Percentiles rank a stretch among this genome's conserved stretches.
Evolutionary conservation across 2,888 invertebrate species (phyloP).

Genomic region (Melanostoma scalare): DNA sequence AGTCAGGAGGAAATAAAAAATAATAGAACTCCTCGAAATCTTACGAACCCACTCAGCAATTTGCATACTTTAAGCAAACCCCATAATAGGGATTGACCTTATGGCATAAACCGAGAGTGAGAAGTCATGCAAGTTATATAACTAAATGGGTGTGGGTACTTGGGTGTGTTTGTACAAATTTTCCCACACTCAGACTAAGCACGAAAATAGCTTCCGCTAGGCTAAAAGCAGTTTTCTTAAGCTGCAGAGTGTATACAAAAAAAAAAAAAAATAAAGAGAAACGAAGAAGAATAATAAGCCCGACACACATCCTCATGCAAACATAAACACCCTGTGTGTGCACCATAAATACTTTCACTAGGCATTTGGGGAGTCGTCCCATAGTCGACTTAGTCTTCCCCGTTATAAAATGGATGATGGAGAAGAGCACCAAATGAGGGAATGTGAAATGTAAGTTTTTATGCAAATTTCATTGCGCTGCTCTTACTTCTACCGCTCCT

Average conservation of each 20-base stretch:
- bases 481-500: neutral
- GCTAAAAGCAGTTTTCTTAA: conserved; percentile 66
- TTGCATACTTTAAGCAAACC: conserved; percentile 67
- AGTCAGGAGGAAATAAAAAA: conserved; percentile 56
- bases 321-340: conserved; percentile 65
- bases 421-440: conserved; percentile 19
- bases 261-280: neutral
- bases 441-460: conserved; percentile 55
- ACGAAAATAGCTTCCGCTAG: conserved; percentile 74
- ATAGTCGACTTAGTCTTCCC: neutral
- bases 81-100: conserved; percentile 67
- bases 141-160: neutral
- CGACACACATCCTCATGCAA: conserved; percentile 48
- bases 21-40: conserved; percentile 63
- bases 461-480: conserved; percentile 63
- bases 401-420: neutral
- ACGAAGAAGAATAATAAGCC: conserved; percentile 30
- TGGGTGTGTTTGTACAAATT: conserved; percentile 27
- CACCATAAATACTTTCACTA: conserved; percentile 65
- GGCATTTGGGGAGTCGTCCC: conserved; percentile 17
- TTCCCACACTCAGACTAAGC: conserved; percentile 65
- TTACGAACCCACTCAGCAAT: conserved; percentile 72
- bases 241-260: conserved; percentile 20
- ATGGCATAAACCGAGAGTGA: conserved; percentile 44
- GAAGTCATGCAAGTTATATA: conserved; percentile 35